phyloP scores from a whole-genome alignment of 2,113 vertebrate genomes.

The Rhynchopsitta pachyrhyncha region DNA sequence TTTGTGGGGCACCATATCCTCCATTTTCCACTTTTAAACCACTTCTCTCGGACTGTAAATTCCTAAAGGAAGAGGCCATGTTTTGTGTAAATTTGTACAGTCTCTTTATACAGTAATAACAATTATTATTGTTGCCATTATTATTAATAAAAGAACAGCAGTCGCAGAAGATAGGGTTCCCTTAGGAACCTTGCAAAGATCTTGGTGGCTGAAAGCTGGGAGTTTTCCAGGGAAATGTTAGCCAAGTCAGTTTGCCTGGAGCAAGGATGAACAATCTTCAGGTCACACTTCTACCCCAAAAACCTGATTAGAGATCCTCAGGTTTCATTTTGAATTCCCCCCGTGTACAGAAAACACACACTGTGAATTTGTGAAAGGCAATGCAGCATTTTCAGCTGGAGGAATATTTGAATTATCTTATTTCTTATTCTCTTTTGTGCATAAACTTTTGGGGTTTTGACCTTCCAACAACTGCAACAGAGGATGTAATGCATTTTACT shows the following conservation, averaged over 20 bases:
- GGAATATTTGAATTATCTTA: neutral
- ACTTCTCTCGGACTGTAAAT: neutral
- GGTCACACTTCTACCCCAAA: neutral
- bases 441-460: neutral
- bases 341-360: neutral
- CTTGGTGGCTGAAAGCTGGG: neutral
- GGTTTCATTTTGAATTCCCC: neutral
- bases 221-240: neutral
- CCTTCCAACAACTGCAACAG: neutral
- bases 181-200: neutral
- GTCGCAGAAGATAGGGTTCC: neutral
- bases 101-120: neutral
- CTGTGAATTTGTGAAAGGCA: neutral
- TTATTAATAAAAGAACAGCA: slow-evolving; percentile 5
- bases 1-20: neutral
- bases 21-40: neutral
- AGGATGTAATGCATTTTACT: neutral
- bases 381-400: rapidly evolving
- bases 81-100: neutral
- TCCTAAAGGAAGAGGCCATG: neutral
- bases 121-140: neutral
- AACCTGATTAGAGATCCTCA: neutral
- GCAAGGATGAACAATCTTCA: neutral
- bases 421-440: neutral
- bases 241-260: neutral